Base-by-base conservation (phyloP, 2,797 vertebrate species). In the Tolypeutes matacus region DNA sequence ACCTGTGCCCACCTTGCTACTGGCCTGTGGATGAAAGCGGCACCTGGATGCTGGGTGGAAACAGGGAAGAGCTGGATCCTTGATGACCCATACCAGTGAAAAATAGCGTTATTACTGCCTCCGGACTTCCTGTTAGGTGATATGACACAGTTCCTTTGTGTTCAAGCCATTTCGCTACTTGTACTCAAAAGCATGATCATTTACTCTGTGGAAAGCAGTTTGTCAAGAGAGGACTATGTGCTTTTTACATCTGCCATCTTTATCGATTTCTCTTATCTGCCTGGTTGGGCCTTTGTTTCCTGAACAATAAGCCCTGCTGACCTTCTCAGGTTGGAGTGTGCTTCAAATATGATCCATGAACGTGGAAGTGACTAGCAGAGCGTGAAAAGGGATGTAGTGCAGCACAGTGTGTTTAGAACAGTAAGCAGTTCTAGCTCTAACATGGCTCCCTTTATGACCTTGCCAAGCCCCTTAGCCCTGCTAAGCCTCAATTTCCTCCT, bases 121-220 rank as follows among this genome's bases (percentile, higher is more conserved):
- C 73, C 67, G 36, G 1, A 31, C 64, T 86, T 88, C 42, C 56
- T 91, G 7, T 23, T 20, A 39, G 2, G 11, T 5, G 42, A 49
- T 39, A 23, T 23, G 29, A 29, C 29, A 3, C 31, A 72, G 7
- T 93, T 93, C 42, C 49, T 92, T 69, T 65, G 58, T 92, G 60
- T 89, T 93, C 64, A 77, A 75, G 18, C 25, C 34, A 36, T 82
- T 78, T 88, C 86, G 53, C 62, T 83, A 27, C 29, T 83, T 93
- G 36, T n/a, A 78, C 36, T 86, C 17, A 31, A 67, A 84, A 81
- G 20, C 34, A 60, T 93, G n/a, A 49, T 93, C 69, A 90, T 20
- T 82, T 39, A 72, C 83, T 93, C 60, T 67, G 76, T 31, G 10
- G 64, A 56, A 95, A 94, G 56, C 60, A 67, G 11, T 64, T 84